Conservation (phyloP, 2,888 invertebrate genomes). For the Volucella bombylans region DNA sequence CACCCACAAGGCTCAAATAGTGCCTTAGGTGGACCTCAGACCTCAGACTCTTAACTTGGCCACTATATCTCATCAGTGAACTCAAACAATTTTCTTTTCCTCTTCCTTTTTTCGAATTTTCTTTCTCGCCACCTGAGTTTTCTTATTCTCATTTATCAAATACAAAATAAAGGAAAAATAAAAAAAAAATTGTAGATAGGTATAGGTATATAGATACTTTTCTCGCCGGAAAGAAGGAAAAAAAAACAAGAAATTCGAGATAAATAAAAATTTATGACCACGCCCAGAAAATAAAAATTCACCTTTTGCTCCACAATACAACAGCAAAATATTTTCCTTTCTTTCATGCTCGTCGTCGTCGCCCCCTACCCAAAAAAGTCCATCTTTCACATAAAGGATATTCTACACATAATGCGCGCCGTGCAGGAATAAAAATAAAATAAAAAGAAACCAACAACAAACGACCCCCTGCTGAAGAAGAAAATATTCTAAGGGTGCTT, state of each 20-base stretch:
- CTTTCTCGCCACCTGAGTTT: slow-evolving; percentile 51
- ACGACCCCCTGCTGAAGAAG: slow-evolving; percentile 29
- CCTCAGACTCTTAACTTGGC: slow-evolving; percentile 38
- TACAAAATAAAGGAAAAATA: slow-evolving; percentile 18
- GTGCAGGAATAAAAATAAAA: background rate
- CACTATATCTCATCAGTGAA: slow-evolving; percentile 58
- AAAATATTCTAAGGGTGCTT: slow-evolving; percentile 63
- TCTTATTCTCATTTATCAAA: slow-evolving; percentile 72
- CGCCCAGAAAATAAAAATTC: slow-evolving; percentile 74
- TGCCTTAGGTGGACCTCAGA: slow-evolving; percentile 35
- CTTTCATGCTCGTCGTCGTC: slow-evolving; percentile 33
- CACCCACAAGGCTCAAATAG: slow-evolving; percentile 12
- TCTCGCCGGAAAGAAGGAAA: background rate
- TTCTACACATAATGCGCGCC: slow-evolving; percentile 61
- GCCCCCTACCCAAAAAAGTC: slow-evolving; percentile 5
- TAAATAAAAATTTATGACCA: slow-evolving; percentile 74
- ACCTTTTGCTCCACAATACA: slow-evolving; percentile 72
- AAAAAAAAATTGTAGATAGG: no score
- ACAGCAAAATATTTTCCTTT: slow-evolving; percentile 73
- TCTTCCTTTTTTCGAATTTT: slow-evolving; percentile 17
- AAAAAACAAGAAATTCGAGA: slow-evolving; percentile 38
- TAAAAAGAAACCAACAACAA: slow-evolving; percentile 13
- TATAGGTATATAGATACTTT: slow-evolving; percentile 14
- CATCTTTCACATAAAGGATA: slow-evolving; percentile 66
- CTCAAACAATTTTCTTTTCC: slow-evolving; percentile 49